A percentile compares a stretch with the other conserved stretches of the same genome.
Conservation (phyloP, 2,888 invertebrate genomes). For the Monochamus alternatus region DNA sequence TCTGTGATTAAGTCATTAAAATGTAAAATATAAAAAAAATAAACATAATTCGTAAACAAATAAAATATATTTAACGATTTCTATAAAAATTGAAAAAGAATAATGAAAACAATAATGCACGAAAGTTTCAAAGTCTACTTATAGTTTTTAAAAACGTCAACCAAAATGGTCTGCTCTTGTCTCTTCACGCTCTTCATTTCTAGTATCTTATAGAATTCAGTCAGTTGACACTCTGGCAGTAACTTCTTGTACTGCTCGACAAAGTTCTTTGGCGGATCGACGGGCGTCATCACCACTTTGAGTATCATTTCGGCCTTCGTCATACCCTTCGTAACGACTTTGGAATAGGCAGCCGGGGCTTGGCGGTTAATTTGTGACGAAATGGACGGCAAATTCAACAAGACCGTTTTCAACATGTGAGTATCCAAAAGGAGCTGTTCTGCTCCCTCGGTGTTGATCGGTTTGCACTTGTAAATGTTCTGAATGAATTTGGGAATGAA, state of each 20-base stretch:
- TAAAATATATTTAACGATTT: conserved; percentile 11
- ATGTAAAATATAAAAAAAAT: conserved; percentile 2
- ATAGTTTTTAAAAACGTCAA: conserved; percentile 74
- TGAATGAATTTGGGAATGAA: conserved; percentile 97
- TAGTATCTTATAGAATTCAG: conserved; percentile 94
- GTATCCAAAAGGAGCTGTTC: conserved; percentile 96
- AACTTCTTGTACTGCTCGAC: conserved; percentile 92
- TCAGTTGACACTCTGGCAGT: conserved; percentile 89
- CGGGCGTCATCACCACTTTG: conserved; percentile 97
- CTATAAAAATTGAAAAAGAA: neutral
- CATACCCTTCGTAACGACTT: conserved; percentile 85
- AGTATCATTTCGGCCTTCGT: conserved; percentile 98
- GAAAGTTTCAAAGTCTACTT: conserved; percentile 46
- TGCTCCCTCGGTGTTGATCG: conserved; percentile 91
- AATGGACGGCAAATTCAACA: conserved; percentile 95
- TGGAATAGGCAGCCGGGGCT: conserved; percentile 90
- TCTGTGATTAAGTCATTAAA: too few species aligned
- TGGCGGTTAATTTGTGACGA: conserved; percentile 91
- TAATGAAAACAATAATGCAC: neutral
- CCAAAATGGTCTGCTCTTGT: conserved; percentile 74
- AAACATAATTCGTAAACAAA: neutral
- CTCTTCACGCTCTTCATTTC: conserved; percentile 91
- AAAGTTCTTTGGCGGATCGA: conserved; percentile 85
- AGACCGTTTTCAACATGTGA: conserved; percentile 93
- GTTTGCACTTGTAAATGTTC: conserved; percentile 92